Evolutionary conservation across 2,797 vertebrate genomes (phyloP), one percentile per base, ranked within the genome.

Genomic region (Sebastes oblongus): DNA sequence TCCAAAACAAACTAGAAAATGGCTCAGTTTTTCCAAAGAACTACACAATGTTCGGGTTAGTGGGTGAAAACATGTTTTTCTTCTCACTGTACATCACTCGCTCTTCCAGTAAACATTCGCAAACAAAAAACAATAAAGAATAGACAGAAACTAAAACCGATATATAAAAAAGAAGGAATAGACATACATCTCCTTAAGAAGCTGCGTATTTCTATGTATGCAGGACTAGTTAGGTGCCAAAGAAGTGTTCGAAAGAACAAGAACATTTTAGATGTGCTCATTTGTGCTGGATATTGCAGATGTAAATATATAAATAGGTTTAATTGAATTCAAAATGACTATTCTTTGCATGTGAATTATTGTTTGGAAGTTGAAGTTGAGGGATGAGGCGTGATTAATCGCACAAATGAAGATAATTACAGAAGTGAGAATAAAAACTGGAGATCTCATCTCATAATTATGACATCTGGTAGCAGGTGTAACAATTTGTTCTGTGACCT

Each of bases 341-440:
- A 30, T 62, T 32, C 5, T 13, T 62, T 34, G 60, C 60, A 62
- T 34, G 30, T 11, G 7, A n/a, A 61, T 10, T 2, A 4, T n/a
- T 32, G 3, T 11, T 11, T 32, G 5, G 36, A 39, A 46, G 59
- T n/a, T 34, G 10, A 32, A 60, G 16, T 30, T 67, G 10, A 67
- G 12, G 34, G 13, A 39, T 39, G 34, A 22, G 34, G 18, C 22
- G 16, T 29, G 39, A 27, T 29, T 46, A 46, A 66, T 66, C 5
- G 39, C 12, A 29, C 10, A 66, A 50, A 67, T 30, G 14, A 22
- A 16, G 32, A 58, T 69, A 36, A 56, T 69, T 25, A 13, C 18
- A 11, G 5, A 32, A n/a, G 59, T 3, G 10, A 2, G 0, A 0
- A 36, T 36, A 36, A 36, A 36, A 32, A 61, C 6, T 29, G 30